Percentiles rank a stretch among this genome's conserved stretches.
phyloP scores from a whole-genome alignment of 2,888 invertebrate genomes.

The Clanis bilineata region DNA sequence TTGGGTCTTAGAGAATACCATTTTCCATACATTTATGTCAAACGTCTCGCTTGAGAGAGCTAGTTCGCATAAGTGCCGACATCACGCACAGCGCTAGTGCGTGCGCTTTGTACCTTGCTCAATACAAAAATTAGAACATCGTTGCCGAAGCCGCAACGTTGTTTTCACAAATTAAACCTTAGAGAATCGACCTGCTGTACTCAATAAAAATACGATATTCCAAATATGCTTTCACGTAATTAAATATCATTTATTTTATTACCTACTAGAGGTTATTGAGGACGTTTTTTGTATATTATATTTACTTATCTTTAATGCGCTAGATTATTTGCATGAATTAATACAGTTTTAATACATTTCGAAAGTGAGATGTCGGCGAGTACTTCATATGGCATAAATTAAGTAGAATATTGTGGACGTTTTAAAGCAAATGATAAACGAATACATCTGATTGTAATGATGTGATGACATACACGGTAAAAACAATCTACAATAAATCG shows the following conservation, averaged over 20 bases:
- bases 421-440: slow-evolving; percentile 15
- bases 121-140: no score
- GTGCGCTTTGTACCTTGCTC: no score
- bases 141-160: no score
- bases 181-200: no score
- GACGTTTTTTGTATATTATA: not conserved
- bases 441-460: slow-evolving; percentile 17
- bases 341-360: slow-evolving; percentile 23
- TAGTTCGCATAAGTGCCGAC: no score
- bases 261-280: not conserved
- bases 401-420: slow-evolving; percentile 22
- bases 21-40: no score
- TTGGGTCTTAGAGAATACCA: no score
- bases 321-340: not conserved
- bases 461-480: slow-evolving; percentile 40
- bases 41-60: no score
- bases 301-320: not conserved
- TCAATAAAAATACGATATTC: not conserved
- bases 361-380: slow-evolving; percentile 14
- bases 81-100: no score
- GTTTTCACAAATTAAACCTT: no score
- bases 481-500: slow-evolving; percentile 63
- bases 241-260: not conserved
- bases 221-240: not conserved
- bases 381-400: slow-evolving; percentile 28